Base-by-base conservation (phyloP, 1,140 invertebrate species). In the Drosophila ironensis region DNA sequence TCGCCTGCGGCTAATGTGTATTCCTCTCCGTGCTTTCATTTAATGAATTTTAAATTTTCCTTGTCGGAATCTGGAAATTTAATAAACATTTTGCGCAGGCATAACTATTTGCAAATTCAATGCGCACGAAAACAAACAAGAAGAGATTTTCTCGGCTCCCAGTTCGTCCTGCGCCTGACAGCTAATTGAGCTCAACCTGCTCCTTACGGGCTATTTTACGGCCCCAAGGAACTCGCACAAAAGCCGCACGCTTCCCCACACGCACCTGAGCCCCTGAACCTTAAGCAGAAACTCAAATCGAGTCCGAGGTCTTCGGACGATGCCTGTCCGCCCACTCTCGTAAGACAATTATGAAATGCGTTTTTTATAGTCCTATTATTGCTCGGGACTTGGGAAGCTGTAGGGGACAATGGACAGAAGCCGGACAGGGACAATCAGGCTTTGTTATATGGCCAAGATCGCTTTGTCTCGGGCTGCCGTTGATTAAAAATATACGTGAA, bases 321-420 rank as follows among this genome's bases (percentile, higher is more conserved):
- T n/a, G 25, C 19, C n/a, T 40, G 50, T 33, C 61, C 33, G 20
- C 27, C 27, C 48, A 27, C 57, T 27, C 52, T 54, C 57, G 57
- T 77, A 77, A 84, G 69, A 84, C 78, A 82, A 82, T 82, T 82
- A 82, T 84, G 78, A 84, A 82, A 82, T 78, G 57, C 67, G 50
- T 76, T 73, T 82, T 82, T 84, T 82, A 82, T 82, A 77, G 73
- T 56, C 78, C 78, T 78, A 70, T 84, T 84, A 82, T 82, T 82
- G 63, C 52, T 28, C n/a, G 12, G 19, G 35, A 28, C 24, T 12
- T 44, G 38, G 38, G 38, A 33, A 14, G 38, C 14, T 19, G 19
- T 3, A 5, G 44, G 16, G 16, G 27, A 41, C 54, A 40, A 27
- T 22, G 25, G 37, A 47, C 14, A 25, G 37, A 11, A 20, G 33